Conservation (phyloP, 2,888 invertebrate genomes). For the Plebejus anna region DNA sequence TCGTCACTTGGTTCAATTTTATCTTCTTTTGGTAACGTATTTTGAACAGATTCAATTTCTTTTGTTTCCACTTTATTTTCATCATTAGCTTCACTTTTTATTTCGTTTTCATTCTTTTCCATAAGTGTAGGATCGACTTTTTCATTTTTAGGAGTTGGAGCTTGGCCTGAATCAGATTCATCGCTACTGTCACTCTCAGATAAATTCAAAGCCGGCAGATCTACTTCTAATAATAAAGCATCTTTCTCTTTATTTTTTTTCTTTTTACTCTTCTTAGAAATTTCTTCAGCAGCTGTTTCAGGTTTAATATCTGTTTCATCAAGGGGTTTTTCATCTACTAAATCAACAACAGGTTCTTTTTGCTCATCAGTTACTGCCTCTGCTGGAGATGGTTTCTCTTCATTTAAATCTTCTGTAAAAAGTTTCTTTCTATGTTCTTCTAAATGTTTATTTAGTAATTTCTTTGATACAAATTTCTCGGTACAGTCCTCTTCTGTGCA, state of each 20-base stretch:
- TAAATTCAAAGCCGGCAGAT: conserved; percentile 89
- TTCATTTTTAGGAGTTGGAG: conserved; percentile 47
- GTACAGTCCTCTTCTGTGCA: conserved; percentile 86
- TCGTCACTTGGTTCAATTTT: conserved; percentile 54
- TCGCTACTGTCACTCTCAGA: conserved; percentile 91
- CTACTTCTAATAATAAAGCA: conserved; percentile 70
- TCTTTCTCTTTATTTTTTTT: conserved; percentile 73
- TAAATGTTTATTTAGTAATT: conserved; percentile 86
- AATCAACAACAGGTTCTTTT: conserved; percentile 63
- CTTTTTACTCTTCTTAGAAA: conserved; percentile 69
- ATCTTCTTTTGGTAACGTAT: conserved; percentile 42
- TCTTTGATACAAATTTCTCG: conserved; percentile 90
- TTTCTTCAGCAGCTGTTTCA: conserved; percentile 53
- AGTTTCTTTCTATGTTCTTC: conserved; percentile 77
- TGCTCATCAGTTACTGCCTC: conserved; percentile 51
- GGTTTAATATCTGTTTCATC: conserved; percentile 58
- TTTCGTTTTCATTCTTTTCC: conserved; percentile 26
- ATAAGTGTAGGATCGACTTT: conserved; percentile 41
- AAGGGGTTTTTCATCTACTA: conserved; percentile 58
- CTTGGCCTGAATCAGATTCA: conserved; percentile 75
- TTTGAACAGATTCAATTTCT: conserved; percentile 40
- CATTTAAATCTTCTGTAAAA: conserved; percentile 53
- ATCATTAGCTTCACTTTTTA: conserved; percentile 41
- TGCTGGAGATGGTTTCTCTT: conserved; percentile 47
- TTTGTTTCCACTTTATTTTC: conserved; percentile 46